Base-by-base conservation (phyloP, 2,888 invertebrate genomes). In the Noctua fimbriata region DNA sequence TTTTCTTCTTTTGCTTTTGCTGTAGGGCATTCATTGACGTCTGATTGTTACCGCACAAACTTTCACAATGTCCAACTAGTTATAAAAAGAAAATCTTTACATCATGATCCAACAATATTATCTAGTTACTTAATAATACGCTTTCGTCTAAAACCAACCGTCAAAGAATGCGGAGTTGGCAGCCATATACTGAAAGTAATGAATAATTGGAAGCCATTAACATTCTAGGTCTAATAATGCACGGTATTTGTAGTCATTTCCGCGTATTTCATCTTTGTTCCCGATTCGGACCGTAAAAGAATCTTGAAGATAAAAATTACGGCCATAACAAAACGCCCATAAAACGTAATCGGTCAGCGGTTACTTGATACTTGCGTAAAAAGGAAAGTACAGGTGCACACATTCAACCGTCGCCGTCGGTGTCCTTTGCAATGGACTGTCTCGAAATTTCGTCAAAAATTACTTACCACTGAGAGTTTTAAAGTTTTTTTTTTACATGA, bases 201-300 rank as follows among this genome's bases (percentile, higher is more conserved):
- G 63, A 71, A 82, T 78, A 75, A 80, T 66, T 70, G 58, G 63
- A 32, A 67, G 28, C 76, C n/a, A 86, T 88, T 88, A 89, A 87
- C 78, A 89, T 88, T 86, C 84, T 86, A 83, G 81, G 73, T 83
- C 78, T 77, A 87, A 87, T 89, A 89, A 76, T 73, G 69, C 76
- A 73, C 89, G 82, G 80, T 84, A 72, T 75, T 71, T 75, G 16
- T 75, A 77, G 76, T 66, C 10, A 72, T 83, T 87, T 89, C 89
- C 88, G 87, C 80, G 69, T 89, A 83, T 89, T 89, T 87, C 88
- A 82, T 84, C 73, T 87, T 82, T 76, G 88, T 83, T 84, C 85
- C 84, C 87, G 87, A 88, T 89, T 85, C 85, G 83, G 84, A 78
- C 67, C 82, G 80, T 79, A 73, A 84, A 89, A 83, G 60, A 83